Evolutionary conservation across 2,888 invertebrate genomes (phyloP).

Genomic region (Heliconius sara): DNA sequence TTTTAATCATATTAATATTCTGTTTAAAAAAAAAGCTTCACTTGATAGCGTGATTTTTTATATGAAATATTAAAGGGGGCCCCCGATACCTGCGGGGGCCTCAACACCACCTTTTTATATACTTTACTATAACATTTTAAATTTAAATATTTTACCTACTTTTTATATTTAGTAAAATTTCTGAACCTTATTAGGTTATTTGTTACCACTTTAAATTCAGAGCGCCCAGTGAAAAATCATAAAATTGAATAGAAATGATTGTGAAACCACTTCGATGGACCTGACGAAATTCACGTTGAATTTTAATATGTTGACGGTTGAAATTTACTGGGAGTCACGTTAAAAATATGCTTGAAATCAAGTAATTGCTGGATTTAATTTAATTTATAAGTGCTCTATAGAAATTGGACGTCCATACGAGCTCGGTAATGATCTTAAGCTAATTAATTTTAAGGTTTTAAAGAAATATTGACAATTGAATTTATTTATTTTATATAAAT

Average conservation of each 20-base stretch:
- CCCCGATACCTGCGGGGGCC: no score
- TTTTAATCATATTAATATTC: no score
- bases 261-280: conserved; percentile 52
- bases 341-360: conserved; percentile 7
- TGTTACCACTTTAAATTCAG: conserved; percentile 47
- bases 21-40: no score
- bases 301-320: conserved; percentile 47
- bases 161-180: conserved; percentile 17
- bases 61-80: no score
- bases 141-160: conserved; percentile 1
- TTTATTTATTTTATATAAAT: neutral
- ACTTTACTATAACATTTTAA: neutral
- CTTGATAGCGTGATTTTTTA: no score
- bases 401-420: conserved; percentile 7
- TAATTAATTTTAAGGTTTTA: neutral
- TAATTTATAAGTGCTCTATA: neutral
- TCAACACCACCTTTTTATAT: no score
- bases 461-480: neutral
- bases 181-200: conserved; percentile 26
- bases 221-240: conserved; percentile 50
- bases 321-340: conserved; percentile 14
- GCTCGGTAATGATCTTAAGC: conserved; percentile 13
- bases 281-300: conserved; percentile 47
- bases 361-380: conserved; percentile 4
- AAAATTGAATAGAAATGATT: conserved; percentile 54